Conservation (phyloP, 2,888 invertebrate species). For the Hipparchia sbordonii region DNA sequence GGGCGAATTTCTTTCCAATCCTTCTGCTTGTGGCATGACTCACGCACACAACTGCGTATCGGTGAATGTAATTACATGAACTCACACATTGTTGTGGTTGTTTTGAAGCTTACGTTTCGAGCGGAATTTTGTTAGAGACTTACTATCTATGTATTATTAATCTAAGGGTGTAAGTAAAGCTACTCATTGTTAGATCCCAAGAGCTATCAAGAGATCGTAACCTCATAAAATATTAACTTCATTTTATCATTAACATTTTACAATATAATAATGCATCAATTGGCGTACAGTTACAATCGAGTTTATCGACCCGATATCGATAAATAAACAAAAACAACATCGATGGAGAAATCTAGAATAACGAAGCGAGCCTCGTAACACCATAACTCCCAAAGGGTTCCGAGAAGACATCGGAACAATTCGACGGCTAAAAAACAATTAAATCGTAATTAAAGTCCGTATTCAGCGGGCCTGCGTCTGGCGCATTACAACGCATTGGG, state of each 20-base stretch:
- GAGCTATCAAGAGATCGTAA: not conserved
- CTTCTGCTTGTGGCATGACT: too few species aligned
- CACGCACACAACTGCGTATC: too few species aligned
- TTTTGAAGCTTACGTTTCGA: too few species aligned
- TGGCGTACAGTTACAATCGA: constrained; percentile 20
- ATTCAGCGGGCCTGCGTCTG: constrained; percentile 69
- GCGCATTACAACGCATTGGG: constrained; percentile 62
- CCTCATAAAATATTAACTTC: not conserved
- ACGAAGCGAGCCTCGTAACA: constrained; percentile 44
- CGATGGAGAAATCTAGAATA: constrained; percentile 53
- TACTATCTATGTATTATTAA: too few species aligned
- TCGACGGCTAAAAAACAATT: constrained; percentile 76
- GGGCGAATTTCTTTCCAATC: too few species aligned
- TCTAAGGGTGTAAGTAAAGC: not conserved
- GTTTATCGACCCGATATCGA: constrained; percentile 44
- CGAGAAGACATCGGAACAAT: constrained; percentile 64
- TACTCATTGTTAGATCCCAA: not conserved
- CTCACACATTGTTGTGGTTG: too few species aligned
- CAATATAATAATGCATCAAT: constrained; percentile 17
- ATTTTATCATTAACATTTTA: not conserved
- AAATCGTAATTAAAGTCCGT: constrained; percentile 78
- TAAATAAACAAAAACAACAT: constrained; percentile 44
- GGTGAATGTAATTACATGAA: too few species aligned
- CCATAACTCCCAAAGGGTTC: constrained; percentile 56
- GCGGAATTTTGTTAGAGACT: too few species aligned